Evolutionary conservation across 2,113 vertebrate species (phyloP).

Genomic region (Colistium nudipinnis): DNA sequence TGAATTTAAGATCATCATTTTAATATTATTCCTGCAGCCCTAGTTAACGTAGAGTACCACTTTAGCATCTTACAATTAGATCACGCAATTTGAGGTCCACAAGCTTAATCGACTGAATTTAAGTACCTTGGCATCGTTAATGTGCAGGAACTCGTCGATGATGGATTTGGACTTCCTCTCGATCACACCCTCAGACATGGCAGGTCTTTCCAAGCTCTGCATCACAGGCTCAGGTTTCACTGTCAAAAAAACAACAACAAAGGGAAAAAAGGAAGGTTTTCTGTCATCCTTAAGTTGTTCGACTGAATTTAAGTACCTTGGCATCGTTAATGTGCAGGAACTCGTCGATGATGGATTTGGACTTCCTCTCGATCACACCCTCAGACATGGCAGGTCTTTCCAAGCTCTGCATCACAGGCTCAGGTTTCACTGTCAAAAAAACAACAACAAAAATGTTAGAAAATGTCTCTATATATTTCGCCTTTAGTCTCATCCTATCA

Average conservation of each 20-base stretch:
- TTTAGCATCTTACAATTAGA: too few species aligned
- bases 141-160: conserved; percentile 98
- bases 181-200: conserved; percentile 88
- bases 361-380: conserved; percentile 92
- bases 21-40: too few species aligned
- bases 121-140: conserved; percentile 95
- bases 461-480: too few species aligned
- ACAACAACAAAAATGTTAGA: conserved; percentile 1
- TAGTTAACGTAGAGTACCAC: too few species aligned
- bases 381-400: conserved; percentile 86
- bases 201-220: conserved; percentile 79
- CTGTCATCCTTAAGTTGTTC: too few species aligned
- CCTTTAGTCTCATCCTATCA: too few species aligned
- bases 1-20: too few species aligned
- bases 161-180: conserved; percentile 94
- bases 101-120: not conserved
- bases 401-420: conserved; percentile 74
- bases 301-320: conserved; percentile 83
- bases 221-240: conserved; percentile 84
- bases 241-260: conserved; percentile 51
- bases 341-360: conserved; percentile 95
- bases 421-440: conserved; percentile 86
- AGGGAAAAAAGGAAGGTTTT: conserved; percentile 1
- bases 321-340: conserved; percentile 98
- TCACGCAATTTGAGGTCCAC: too few species aligned